Conservation (phyloP, 1,140 invertebrate species). For the Sarcophaga peregrina region DNA sequence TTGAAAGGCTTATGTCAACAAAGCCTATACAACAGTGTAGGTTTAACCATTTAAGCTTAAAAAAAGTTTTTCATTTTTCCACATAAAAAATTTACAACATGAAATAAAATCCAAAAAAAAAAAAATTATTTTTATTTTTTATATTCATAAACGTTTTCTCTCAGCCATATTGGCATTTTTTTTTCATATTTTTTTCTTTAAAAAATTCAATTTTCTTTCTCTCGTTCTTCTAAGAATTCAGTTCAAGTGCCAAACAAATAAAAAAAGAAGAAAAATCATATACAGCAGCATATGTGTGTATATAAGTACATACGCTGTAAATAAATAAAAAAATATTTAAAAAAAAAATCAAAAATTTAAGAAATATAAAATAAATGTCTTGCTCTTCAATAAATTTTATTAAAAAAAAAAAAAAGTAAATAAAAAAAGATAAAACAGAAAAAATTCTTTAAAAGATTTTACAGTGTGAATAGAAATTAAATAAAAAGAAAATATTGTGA, state of each 20-base stretch:
- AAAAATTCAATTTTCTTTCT: neutral
- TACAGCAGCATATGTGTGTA: neutral
- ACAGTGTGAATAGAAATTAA: neutral
- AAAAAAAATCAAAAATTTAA: neutral
- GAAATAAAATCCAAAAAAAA: neutral
- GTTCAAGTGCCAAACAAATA: slow-evolving; percentile 26
- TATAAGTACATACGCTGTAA: too few relatives aligned
- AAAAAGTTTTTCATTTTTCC: neutral
- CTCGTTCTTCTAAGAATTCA: neutral
- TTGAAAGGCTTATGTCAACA: too few relatives aligned
- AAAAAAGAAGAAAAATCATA: slow-evolving; percentile 12
- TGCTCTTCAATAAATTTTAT: slow-evolving; percentile 19
- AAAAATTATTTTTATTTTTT: neutral
- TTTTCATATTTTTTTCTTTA: slow-evolving; percentile 18
- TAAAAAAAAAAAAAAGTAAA: neutral
- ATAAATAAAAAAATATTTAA: neutral
- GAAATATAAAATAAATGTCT: slow-evolving; percentile 16
- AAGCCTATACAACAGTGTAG: neutral
- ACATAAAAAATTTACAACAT: neutral
- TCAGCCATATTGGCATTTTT: slow-evolving; percentile 18
- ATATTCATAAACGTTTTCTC: neutral
- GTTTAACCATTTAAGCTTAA: neutral
- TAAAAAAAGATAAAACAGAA: neutral
- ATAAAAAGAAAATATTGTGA: too few relatives aligned
- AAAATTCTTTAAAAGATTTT: neutral